Base-by-base conservation (phyloP, 2,797 vertebrate species). In the Trematomus bernacchii region DNA sequence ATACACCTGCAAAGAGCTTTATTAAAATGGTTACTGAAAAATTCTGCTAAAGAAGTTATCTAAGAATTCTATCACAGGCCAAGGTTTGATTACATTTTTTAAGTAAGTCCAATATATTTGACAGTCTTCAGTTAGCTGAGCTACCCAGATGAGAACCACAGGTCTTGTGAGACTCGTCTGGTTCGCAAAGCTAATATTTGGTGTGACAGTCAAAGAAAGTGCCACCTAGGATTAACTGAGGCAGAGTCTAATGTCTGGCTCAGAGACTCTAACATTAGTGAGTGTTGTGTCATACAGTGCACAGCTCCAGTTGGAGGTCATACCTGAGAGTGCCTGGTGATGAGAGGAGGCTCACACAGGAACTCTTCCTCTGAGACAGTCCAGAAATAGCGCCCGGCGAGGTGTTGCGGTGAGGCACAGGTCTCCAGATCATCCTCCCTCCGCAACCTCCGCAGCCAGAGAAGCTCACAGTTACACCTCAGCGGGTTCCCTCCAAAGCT, bases 301-400 rank as follows among this genome's bases (percentile, higher is more conserved):
- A 67, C 57, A 27, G 64, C 66, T 84, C 53, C 52, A 68, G 71
- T 79, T 55, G 50, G 48, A 5, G 51, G 30, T 68, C 43, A 27
- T 91, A 94, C 93, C 93, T 94, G 98, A 6, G 98, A 99, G 86
- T 99, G 96, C 48, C 98, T 95, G 16, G 98, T 99, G 90, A 99
- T 99, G 74, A 99, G 97, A 0, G 98, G 98, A 30, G 97, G 98
- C 88, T 99, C 98, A 2, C 98, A 99, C 65, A 99, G 91, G 85
- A 99, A 99, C 91, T 99, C 98, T 85, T 99, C 98, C 89, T 99
- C 98, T 0, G 98, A 98, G 73, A 99, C 96, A 0, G 98, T 99
- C 98, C 98, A 99, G 91, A 99, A 99, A 85, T 99, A 99, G 44
- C 98, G 96, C 21, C 98, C 98, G 0, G 97, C 96, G 48, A 99